Percentiles rank a stretch among this genome's conserved stretches.
phyloP scores from a whole-genome alignment of 2,888 invertebrate species.

The Diadegma fenestrale region DNA sequence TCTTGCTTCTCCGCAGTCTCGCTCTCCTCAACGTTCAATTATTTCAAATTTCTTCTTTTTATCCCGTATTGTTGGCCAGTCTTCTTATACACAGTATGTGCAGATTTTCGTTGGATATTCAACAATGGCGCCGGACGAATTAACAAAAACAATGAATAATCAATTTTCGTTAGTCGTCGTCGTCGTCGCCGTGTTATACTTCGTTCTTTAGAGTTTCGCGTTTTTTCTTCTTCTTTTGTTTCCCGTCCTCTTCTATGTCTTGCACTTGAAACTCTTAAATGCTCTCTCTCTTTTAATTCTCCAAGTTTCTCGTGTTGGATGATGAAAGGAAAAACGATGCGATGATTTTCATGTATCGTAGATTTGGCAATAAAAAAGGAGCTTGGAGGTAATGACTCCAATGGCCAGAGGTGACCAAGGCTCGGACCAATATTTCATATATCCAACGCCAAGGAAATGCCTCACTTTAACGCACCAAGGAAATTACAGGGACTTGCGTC shows the following conservation, averaged over 20 bases:
- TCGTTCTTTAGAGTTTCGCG: slow-evolving; percentile 2
- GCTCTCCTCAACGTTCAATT: slow-evolving; percentile 3
- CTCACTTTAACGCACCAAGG: slow-evolving; percentile 37
- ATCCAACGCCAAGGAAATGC: slow-evolving; percentile 65
- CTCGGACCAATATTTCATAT: slow-evolving; percentile 66
- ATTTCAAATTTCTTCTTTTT: slow-evolving; percentile 4
- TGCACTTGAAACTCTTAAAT: background rate
- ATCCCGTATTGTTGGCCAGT: background rate
- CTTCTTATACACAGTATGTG: background rate
- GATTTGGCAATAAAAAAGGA: background rate
- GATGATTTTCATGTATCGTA: background rate
- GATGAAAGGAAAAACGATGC: background rate
- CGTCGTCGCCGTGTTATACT: slow-evolving; percentile 13
- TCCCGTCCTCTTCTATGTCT: background rate
- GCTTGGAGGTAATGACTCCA: background rate
- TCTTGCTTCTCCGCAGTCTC: slow-evolving; percentile 19
- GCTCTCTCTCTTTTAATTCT: background rate
- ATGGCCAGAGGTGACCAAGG: slow-evolving; percentile 48
- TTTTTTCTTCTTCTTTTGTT: background rate
- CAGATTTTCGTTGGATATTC: background rate
- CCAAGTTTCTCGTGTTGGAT: background rate
- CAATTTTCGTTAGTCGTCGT: slow-evolving; percentile 34
- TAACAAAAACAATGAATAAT: slow-evolving; percentile 20
- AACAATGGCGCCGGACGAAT: slow-evolving; percentile 9
- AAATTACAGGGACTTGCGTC: slow-evolving; percentile 44